phyloP scores from a whole-genome alignment of 2,888 invertebrate genomes.

The Erebia epiphron region DNA sequence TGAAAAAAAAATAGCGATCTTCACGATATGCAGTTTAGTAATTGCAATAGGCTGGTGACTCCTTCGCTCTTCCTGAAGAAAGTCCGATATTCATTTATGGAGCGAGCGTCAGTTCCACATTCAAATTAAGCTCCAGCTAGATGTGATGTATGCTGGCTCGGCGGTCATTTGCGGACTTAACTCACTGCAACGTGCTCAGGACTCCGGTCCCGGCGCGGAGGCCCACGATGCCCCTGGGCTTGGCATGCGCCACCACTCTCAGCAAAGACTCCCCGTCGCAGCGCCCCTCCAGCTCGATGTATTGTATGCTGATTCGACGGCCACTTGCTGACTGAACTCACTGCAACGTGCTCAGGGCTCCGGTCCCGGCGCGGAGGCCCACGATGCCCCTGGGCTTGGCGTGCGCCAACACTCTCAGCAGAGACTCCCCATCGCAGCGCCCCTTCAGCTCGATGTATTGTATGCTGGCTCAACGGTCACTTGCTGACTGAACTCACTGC shows the following conservation, averaged over 20 bases:
- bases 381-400: conserved; percentile 92
- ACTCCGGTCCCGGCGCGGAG: conserved; percentile 58
- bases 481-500: conserved; percentile 44
- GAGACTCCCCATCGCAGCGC: conserved; percentile 92
- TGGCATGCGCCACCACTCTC: conserved; percentile 91
- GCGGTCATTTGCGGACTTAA: neutral
- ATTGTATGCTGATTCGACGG: conserved; percentile 93
- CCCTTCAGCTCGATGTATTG: conserved; percentile 99
- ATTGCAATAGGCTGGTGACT: too few species aligned
- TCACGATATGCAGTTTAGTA: too few species aligned
- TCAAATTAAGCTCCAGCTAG: too few species aligned
- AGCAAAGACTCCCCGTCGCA: conserved; percentile 93
- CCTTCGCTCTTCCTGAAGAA: too few species aligned
- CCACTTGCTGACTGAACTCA: conserved; percentile 88
- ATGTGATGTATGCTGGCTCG: too few species aligned
- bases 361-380: conserved; percentile 60
- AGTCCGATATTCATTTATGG: too few species aligned
- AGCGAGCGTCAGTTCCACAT: too few species aligned
- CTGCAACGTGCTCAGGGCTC: conserved; percentile 58
- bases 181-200: conserved; percentile 54
- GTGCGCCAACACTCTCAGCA: conserved; percentile 91
- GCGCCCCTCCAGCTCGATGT: conserved; percentile 98
- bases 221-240: conserved; percentile 90
- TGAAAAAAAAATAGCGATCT: too few species aligned
- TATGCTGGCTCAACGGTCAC: conserved; percentile 63